These are phyloP conservation scores for Python bivittatus DNA, from an alignment of 2,113 vertebrate species.

Conservation along the genomic window DNA sequence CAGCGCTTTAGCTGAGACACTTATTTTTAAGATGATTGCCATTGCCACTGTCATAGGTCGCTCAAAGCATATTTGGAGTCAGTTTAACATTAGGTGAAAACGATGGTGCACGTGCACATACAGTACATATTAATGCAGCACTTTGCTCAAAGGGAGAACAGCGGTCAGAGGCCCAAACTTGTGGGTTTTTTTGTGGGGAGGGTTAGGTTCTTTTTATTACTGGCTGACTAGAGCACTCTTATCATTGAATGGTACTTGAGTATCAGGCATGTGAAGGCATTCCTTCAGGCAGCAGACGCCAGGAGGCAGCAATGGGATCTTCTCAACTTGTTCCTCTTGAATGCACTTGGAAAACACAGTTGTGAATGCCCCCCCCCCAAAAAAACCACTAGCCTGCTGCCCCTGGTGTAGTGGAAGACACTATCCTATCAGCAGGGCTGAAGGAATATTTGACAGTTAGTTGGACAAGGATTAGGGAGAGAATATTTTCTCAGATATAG, in stretches of 20 bases:
- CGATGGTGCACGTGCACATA: neutral
- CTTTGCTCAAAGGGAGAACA: neutral
- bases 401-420: too few species aligned
- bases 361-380: neutral
- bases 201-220: too few species aligned
- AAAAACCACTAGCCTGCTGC: neutral
- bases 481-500: neutral
- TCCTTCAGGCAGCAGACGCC: neutral
- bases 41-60: neutral
- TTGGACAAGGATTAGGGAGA: neutral
- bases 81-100: neutral
- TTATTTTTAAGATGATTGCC: neutral
- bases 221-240: too few species aligned
- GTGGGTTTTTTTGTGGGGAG: too few species aligned
- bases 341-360: too few species aligned
- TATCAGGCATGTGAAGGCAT: neutral
- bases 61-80: neutral
- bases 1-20: neutral
- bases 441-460: neutral
- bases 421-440: neutral
- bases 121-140: neutral
- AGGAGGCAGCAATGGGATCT: too few species aligned
- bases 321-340: neutral
- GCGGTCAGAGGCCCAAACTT: neutral
- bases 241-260: too few species aligned